Conservation (phyloP, 2,113 vertebrate genomes). For the human (Homo sapiens) region GRCh38 chr14:29469501-29470000, state of each 20-base stretch:
- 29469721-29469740: background rate
- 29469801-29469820: background rate
- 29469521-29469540: background rate
- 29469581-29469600: background rate
- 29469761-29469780: background rate
- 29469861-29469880: background rate
- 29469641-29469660: background rate
- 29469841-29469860: background rate
- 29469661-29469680: background rate
- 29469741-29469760: background rate
- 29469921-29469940: background rate
- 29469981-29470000: background rate
- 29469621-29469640: background rate
- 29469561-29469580: background rate
- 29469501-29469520: background rate
- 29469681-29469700: background rate
- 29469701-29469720: background rate
- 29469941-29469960: background rate
- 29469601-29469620: background rate
- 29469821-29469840: background rate
- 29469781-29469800: background rate
- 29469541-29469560: background rate
- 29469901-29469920: background rate
- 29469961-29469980: background rate
- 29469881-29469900: background rate